Evolutionary conservation across 92 coral and sea anemone genomes (phyloP), one percentile per base, ranked within the genome.

Genomic region (Epizoanthus rinbou): DNA sequence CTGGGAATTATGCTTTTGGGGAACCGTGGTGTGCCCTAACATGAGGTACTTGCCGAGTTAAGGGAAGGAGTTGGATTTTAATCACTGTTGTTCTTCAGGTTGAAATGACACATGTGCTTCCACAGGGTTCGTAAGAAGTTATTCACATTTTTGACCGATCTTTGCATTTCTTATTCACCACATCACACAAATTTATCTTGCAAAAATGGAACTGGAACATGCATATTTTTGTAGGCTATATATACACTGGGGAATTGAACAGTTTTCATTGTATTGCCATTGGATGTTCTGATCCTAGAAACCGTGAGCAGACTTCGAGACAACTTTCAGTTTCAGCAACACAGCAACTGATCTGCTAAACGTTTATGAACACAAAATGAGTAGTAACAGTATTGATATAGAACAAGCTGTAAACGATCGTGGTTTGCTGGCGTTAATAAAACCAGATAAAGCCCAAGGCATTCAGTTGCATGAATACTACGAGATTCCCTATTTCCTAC

Each of bases 401-500:
- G 90, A 87, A 76, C 79, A 45, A 28, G 86, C 87, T 3, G 6
- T 78, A 18, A 60, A 39, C 53, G 64, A 82, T n/a, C 75, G 67
- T 57, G 72, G 45, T 23, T 67, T 68, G 35, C 47, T 65, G 22
- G 16, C 43, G 60, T 85, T 69, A 43, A 57, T 39, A 45, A 64
- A 79, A 75, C 79, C 68, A 7, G 87, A 88, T 24, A 58, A 59
- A 39, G 70, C 14, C n/a, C 57, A 18, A 10, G 84, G 60, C 45
- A 78, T 97, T 6, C 86, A 87, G 54, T 84, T 97, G 69, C 84
- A 87, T 62, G 97, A 94, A n/a, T 97, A 97, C 67, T 93, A 95
- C 41, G 99, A 97, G 66, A 76, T 90, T 3, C 99, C 99, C 52
- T 97, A 97, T 63, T 97, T 94, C 57, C 88, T 97, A 60, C 87